A percentile compares a stretch with the other conserved stretches of the same genome.
phyloP scores from a whole-genome alignment of 2,797 vertebrate species.

The Sternotherus odoratus region DNA sequence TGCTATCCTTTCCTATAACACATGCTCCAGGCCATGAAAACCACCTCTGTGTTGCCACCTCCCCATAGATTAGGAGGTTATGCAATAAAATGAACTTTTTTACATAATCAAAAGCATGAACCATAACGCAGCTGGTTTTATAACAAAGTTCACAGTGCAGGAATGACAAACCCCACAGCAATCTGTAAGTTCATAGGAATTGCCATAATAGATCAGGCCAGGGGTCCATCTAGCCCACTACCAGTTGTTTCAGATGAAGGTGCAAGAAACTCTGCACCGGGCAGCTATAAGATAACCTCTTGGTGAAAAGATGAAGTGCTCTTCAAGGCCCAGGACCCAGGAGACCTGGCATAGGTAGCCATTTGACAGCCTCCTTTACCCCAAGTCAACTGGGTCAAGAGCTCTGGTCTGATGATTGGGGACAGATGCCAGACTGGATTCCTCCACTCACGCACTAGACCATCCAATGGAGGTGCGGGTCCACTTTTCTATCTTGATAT shows the following conservation, averaged over 20 bases:
- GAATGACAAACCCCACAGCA: background rate
- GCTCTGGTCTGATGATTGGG: background rate
- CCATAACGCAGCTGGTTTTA: background rate
- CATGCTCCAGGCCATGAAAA: background rate
- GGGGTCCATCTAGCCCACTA: fast-evolving
- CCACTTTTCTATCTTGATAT: background rate
- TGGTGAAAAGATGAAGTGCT: background rate
- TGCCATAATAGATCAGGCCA: background rate
- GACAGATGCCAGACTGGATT: background rate
- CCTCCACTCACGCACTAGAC: no score
- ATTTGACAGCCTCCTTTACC: background rate
- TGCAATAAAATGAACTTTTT: background rate
- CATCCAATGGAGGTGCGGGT: background rate
- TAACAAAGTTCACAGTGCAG: background rate
- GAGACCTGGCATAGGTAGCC: background rate
- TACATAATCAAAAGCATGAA: background rate
- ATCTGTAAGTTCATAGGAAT: background rate
- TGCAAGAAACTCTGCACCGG: background rate
- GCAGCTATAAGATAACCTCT: no score
- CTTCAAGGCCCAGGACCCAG: background rate
- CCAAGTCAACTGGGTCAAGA: background rate
- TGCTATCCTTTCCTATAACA: background rate
- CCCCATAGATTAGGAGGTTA: background rate
- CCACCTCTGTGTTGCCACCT: background rate
- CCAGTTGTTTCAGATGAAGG: background rate